Conservation (phyloP, 2,113 vertebrate genomes). For the Atherinomorus stipes region DNA sequence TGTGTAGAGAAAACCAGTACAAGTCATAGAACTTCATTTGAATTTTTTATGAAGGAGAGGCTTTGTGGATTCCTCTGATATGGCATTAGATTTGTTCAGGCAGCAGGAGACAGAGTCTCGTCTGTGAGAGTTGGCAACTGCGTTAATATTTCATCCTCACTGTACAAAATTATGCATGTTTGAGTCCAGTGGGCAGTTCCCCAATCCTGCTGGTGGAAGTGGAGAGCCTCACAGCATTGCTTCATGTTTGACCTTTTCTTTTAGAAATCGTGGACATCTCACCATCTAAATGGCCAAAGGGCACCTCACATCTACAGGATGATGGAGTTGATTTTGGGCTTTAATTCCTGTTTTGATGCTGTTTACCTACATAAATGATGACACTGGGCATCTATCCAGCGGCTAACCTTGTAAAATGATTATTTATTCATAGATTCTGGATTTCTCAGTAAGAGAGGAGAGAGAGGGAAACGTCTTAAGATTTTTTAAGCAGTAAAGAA, state of each 20-base stretch:
- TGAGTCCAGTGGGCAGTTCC: background rate
- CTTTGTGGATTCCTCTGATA: background rate
- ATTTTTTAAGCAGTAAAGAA: background rate
- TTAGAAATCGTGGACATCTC: too few species aligned
- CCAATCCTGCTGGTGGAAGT: constrained; percentile 1
- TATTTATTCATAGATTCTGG: background rate
- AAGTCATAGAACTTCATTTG: background rate
- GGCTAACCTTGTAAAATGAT: too few species aligned
- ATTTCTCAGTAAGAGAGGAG: background rate
- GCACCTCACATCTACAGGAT: too few species aligned
- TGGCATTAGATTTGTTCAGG: background rate
- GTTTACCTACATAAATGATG: too few species aligned
- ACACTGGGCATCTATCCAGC: too few species aligned
- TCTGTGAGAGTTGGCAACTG: constrained; percentile 8
- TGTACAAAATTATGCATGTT: constrained; percentile 1
- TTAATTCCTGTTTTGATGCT: too few species aligned
- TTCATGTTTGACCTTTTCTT: too few species aligned
- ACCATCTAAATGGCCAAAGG: too few species aligned
- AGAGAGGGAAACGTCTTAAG: constrained; percentile 1
- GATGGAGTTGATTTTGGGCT: too few species aligned
- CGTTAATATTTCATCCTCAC: constrained; percentile 18
- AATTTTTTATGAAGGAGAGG: background rate
- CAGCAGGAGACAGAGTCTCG: background rate
- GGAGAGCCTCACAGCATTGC: background rate
- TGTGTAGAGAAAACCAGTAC: background rate